A percentile compares a stretch with the other conserved stretches of the same genome.
Evolutionary conservation across 2,888 invertebrate genomes (phyloP).

Genomic region (Leptopterna dolabrata): DNA sequence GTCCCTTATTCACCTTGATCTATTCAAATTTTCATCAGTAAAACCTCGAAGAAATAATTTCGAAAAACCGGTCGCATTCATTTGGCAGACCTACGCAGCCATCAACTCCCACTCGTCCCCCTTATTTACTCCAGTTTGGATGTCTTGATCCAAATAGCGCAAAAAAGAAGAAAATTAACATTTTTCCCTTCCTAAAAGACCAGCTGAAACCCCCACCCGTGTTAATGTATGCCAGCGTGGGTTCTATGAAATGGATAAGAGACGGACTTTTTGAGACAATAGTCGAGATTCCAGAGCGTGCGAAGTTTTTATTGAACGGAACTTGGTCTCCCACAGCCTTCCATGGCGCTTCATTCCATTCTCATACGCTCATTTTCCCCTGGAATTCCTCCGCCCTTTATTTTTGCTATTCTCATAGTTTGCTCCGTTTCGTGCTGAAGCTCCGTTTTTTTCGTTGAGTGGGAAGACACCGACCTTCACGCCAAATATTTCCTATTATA

Average conservation of each 20-base stretch:
- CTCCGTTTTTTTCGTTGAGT: background rate
- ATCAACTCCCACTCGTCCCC: background rate
- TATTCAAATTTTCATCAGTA: background rate
- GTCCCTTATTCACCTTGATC: no score
- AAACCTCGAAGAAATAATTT: background rate
- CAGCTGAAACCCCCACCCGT: background rate
- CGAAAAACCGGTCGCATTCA: background rate
- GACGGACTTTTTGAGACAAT: slow-evolving; percentile 13
- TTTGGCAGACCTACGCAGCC: background rate
- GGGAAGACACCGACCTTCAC: background rate
- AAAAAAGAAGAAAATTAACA: background rate
- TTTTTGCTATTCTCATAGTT: background rate
- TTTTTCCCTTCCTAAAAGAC: background rate
- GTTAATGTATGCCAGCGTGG: background rate
- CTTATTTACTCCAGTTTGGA: background rate
- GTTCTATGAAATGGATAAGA: background rate
- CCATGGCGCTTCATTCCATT: background rate
- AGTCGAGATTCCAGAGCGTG: slow-evolving; percentile 40
- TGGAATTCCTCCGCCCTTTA: background rate
- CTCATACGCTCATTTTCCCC: background rate
- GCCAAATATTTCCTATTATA: background rate
- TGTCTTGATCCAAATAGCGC: background rate
- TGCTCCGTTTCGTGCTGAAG: background rate
- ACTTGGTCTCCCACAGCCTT: slow-evolving; percentile 37
- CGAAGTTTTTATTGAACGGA: slow-evolving; percentile 30